These are phyloP conservation scores for Micrastur ruficollis DNA, from an alignment of 2,797 vertebrate genomes.

Conservation along the genomic window DNA sequence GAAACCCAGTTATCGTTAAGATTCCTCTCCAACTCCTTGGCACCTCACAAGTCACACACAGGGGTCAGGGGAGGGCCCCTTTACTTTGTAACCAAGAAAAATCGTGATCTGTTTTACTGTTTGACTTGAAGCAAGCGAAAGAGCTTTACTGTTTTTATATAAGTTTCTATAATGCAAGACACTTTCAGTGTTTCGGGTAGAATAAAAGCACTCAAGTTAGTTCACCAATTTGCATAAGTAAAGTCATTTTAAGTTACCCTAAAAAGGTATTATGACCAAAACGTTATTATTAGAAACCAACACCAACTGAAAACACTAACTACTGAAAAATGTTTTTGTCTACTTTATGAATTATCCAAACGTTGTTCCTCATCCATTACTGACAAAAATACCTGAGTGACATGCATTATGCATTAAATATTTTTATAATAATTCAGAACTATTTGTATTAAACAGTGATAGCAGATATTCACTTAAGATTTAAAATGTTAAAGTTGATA, in stretches of 20 bases:
- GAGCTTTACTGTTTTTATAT: not conserved
- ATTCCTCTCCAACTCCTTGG: not conserved
- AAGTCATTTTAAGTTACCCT: not conserved
- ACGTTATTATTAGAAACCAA: constrained; percentile 26
- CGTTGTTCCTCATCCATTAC: not conserved
- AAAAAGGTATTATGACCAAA: constrained; percentile 23
- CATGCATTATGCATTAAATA: constrained; percentile 29
- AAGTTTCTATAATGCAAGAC: not conserved
- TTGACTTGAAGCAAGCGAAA: not conserved
- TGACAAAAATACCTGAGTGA: constrained; percentile 7
- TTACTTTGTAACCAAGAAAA: not conserved
- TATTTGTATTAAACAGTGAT: constrained; percentile 33
- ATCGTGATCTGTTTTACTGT: not conserved
- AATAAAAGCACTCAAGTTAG: not conserved
- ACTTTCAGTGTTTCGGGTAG: not conserved
- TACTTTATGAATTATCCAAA: not conserved
- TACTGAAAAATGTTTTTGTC: not conserved
- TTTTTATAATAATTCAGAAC: constrained; percentile 20
- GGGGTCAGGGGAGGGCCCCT: not conserved
- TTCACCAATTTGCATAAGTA: not conserved
- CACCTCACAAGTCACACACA: not conserved
- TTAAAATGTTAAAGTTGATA: not conserved
- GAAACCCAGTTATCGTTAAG: not conserved
- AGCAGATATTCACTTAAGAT: constrained; percentile 1
- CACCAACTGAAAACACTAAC: not conserved